Conservation (phyloP, 2,888 invertebrate species). For the Andrena bicolor region DNA sequence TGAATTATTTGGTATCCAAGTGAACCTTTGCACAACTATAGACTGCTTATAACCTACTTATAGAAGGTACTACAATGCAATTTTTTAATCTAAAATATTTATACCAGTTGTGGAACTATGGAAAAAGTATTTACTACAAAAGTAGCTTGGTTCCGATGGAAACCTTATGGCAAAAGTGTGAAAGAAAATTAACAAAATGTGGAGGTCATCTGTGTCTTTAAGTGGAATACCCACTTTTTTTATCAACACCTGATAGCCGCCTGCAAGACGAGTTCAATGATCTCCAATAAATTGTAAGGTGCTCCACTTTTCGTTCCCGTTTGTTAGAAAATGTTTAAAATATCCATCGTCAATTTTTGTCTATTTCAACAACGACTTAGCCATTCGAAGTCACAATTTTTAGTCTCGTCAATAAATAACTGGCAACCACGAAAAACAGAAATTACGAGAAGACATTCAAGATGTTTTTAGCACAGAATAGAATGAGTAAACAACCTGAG, state of each 20-base stretch:
- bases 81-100: background rate
- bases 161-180: background rate
- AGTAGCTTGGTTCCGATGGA: background rate
- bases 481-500: background rate
- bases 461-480: background rate
- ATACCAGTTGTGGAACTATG: background rate
- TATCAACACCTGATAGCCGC: slow-evolving; percentile 1
- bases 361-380: background rate
- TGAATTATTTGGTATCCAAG: too few relatives aligned
- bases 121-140: background rate
- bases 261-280: background rate
- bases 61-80: too few relatives aligned
- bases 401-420: too few relatives aligned
- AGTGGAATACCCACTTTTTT: background rate
- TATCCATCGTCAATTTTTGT: background rate
- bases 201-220: background rate
- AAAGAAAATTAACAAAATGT: background rate
- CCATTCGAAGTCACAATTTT: background rate
- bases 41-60: too few relatives aligned
- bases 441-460: background rate
- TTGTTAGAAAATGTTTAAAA: background rate
- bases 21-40: too few relatives aligned
- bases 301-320: background rate
- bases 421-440: too few relatives aligned
- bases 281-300: background rate